These are phyloP conservation scores for Tetragonula carbonaria DNA, from an alignment of 2,888 invertebrate species.

Conservation along the genomic window DNA sequence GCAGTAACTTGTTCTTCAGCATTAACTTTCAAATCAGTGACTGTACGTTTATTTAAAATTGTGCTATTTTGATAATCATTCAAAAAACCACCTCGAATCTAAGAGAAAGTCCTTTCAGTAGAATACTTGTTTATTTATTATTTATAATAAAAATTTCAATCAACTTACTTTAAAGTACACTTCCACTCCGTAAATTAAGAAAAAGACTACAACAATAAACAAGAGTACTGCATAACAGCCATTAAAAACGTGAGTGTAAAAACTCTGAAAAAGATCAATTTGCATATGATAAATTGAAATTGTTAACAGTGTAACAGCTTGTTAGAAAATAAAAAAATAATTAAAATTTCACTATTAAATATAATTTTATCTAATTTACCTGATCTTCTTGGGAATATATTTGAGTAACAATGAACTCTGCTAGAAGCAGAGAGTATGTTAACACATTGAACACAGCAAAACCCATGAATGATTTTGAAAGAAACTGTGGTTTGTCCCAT, in stretches of 20 bases:
- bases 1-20: slow-evolving; percentile 85
- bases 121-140: neutral
- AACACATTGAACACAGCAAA: slow-evolving; percentile 96
- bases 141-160: neutral
- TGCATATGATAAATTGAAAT: neutral
- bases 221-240: slow-evolving; percentile 96
- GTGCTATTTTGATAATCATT: slow-evolving; percentile 89
- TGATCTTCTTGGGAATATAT: slow-evolving; percentile 80
- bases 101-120: slow-evolving; percentile 24
- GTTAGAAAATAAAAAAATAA: slow-evolving; percentile 17
- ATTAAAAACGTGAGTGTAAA: slow-evolving; percentile 95
- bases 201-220: slow-evolving; percentile 95
- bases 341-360: neutral
- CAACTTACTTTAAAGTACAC: slow-evolving; percentile 94
- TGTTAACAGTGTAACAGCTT: neutral
- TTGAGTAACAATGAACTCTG: slow-evolving; percentile 88
- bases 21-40: slow-evolving; percentile 74
- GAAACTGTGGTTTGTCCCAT: slow-evolving; percentile 95
- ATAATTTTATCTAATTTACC: slow-evolving; percentile 59
- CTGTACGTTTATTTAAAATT: slow-evolving; percentile 83
- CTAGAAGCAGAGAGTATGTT: slow-evolving; percentile 92
- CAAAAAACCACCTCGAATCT: slow-evolving; percentile 94
- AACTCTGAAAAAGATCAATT: slow-evolving; percentile 85
- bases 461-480: slow-evolving; percentile 95
- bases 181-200: slow-evolving; percentile 97